Evolutionary conservation across 2,888 invertebrate genomes (phyloP).

Genomic region (Apamea sordens): DNA sequence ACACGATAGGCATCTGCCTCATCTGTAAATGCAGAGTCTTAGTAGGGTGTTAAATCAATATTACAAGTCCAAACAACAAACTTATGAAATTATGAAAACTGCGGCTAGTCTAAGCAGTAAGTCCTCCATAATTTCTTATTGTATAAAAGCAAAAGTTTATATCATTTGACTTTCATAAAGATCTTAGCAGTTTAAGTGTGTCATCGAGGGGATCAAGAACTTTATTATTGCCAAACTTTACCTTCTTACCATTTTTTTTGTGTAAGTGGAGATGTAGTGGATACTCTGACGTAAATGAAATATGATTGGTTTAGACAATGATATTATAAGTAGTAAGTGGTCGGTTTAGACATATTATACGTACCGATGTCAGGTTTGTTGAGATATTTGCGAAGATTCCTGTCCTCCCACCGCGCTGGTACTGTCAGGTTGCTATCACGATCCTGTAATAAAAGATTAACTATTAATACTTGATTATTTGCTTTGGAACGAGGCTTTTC

Average conservation of each 20-base stretch:
- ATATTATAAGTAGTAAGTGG: too few species aligned
- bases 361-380: slow-evolving; percentile 90
- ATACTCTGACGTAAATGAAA: background rate
- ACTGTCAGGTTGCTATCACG: slow-evolving; percentile 92
- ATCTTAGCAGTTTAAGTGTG: slow-evolving; percentile 29
- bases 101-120: background rate
- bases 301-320: background rate
- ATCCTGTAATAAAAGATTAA: slow-evolving; percentile 79
- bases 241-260: background rate
- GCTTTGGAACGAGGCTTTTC: background rate
- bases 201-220: slow-evolving; percentile 17
- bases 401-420: slow-evolving; percentile 92
- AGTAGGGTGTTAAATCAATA: background rate
- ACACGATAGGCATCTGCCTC: background rate
- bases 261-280: slow-evolving; percentile 1
- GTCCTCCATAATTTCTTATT: slow-evolving; percentile 28
- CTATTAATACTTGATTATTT: background rate
- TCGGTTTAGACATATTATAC: slow-evolving; percentile 58
- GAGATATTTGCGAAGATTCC: slow-evolving; percentile 91
- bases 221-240: slow-evolving; percentile 36
- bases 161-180: slow-evolving; percentile 19
- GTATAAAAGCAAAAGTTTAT: slow-evolving; percentile 32
- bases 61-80: background rate
- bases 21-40: background rate
- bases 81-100: background rate